Evolutionary conservation across 2,888 invertebrate species (phyloP), one percentile per base, ranked within the genome.

Genomic region (Dendrolimus pini): DNA sequence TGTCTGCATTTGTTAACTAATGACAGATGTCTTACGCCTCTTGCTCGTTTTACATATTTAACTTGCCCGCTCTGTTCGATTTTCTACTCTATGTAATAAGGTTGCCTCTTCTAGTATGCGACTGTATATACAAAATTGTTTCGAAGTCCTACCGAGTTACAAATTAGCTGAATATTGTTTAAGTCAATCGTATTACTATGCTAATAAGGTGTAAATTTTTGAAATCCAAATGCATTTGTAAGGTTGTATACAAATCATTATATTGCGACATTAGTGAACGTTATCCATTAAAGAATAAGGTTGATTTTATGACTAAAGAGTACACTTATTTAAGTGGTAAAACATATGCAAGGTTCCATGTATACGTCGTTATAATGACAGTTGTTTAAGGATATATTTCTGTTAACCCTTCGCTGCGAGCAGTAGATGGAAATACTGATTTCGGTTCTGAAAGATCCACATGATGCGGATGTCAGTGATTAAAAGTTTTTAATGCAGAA

Each of bases 11-110:
- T 83, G 87, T 89, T 89, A 86, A 78, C 81, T 82, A 89, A 86
- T 89, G 89, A 89, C 88, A 88, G 85, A 87, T 86, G 85, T 76
- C 83, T 81, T 79, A 85, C 86, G 83, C 85, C 82, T 84, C 78
- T 65, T 59, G 58, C 55, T 53, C 68, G 64, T 65, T 63, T 68
- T 65, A 66, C 62, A 41, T 6, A 47, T 47, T 56, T 18, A 41
- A 41, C 9, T 10, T 64, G 62, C 60, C 60, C 60, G 59, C 59
- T 58, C 56, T 59, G 58, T 62, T 54, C 57, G 9, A 12, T 30
- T 12, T 42, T 8, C 12, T 54, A 54, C 56, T 14, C 52, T n/a
- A 53, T 56, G 52, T 9, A 55, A 55, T 41, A 30, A 55, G 41
- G n/a, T 55, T 55, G 41, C 7, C 41, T 30, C n/a, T 13, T n/a